Evolutionary conservation across 2,797 vertebrate genomes (phyloP).

Genomic region (Phaenicophaeus curvirostris): DNA sequence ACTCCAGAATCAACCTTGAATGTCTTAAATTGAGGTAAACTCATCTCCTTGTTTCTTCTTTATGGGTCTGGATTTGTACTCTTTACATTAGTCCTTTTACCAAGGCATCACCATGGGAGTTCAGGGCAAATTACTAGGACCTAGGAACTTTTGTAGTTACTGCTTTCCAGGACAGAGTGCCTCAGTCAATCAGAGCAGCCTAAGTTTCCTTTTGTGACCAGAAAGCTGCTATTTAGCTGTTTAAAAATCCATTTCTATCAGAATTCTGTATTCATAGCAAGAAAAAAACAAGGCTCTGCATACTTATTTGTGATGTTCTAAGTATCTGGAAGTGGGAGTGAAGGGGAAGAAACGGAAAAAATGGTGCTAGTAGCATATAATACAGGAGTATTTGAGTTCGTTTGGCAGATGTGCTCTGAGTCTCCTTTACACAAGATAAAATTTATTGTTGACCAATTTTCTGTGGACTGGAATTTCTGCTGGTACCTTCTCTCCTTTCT

Average conservation of each 20-base stretch:
- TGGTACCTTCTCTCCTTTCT: neutral
- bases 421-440: neutral
- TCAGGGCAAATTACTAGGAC: neutral
- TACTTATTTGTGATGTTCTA: neutral
- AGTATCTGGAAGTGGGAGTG: neutral
- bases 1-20: neutral
- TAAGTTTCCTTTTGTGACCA: neutral
- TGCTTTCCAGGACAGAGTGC: neutral
- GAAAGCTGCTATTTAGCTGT: neutral
- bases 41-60: neutral
- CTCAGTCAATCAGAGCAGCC: neutral
- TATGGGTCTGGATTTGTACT: neutral
- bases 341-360: neutral
- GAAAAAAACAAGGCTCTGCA: neutral
- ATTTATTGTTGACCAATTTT: neutral
- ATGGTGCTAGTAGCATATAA: neutral
- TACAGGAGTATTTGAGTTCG: neutral
- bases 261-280: neutral
- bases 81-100: neutral
- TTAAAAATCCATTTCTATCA: neutral
- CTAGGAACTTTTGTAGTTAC: neutral
- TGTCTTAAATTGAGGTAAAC: neutral
- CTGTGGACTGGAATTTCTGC: neutral
- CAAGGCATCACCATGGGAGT: neutral
- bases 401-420: neutral